Percentiles rank a stretch among this genome's conserved stretches.
These are phyloP conservation scores for Folsomia manolachei DNA, from an alignment of 2,888 invertebrate genomes.

Conservation along the genomic window DNA sequence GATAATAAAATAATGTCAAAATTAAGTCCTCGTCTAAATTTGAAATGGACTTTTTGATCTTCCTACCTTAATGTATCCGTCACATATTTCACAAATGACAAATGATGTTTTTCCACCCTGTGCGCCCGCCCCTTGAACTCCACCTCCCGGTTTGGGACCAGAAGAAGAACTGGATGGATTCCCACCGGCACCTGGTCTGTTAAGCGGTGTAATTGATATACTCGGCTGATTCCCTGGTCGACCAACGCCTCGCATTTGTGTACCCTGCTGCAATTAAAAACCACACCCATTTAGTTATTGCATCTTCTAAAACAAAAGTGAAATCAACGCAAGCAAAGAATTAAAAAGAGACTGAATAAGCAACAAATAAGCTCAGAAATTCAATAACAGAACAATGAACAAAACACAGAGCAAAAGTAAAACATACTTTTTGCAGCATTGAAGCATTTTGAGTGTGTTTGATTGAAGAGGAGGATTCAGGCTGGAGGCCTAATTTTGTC, in stretches of 20 bases:
- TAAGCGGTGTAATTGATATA: constrained; percentile 82
- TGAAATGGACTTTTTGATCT: too few species aligned
- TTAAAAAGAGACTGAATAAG: too few species aligned
- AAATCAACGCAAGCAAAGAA: neutral
- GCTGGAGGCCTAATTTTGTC: constrained; percentile 14
- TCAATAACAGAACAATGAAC: neutral
- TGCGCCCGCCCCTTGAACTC: constrained; percentile 50
- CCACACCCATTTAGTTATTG: too few species aligned
- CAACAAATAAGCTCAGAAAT: too few species aligned
- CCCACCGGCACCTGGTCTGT: constrained; percentile 24
- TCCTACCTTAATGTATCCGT: constrained; percentile 80
- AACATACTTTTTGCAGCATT: constrained; percentile 19
- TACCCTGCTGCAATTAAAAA: constrained; percentile 24
- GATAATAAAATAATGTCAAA: constrained; percentile 28
- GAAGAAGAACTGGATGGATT: constrained; percentile 52
- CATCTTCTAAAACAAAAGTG: neutral
- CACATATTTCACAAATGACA: constrained; percentile 95
- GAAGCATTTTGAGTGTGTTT: constrained; percentile 6
- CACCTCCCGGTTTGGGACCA: constrained; percentile 52
- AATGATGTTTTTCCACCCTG: constrained; percentile 67
- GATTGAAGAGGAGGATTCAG: neutral
- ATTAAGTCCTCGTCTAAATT: too few species aligned
- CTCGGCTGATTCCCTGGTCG: constrained; percentile 67
- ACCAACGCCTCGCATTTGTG: constrained; percentile 20
- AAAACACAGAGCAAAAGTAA: too few species aligned